Evolutionary conservation across 2,113 vertebrate genomes (phyloP), one percentile per base, ranked within the genome.

Genomic region (Tiliqua scincoides): DNA sequence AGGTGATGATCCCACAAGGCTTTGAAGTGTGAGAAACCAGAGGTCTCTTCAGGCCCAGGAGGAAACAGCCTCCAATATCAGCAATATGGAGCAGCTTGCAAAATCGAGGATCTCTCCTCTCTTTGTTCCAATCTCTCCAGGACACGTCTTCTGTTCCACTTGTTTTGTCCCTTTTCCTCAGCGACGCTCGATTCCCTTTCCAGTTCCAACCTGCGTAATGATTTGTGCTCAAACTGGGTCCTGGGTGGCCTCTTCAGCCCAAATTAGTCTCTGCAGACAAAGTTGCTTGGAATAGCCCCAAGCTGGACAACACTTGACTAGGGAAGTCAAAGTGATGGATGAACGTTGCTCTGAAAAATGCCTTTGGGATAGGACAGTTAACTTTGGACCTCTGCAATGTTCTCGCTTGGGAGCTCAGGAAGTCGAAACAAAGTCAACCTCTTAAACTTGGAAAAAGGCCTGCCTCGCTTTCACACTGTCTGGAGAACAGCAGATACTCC

Each of bases 371-470:
- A 89, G 65, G 86, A 79, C 76, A 62, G 14, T 89, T 86, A 54
- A 4, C 70, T 86, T 35, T 48, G 84, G 62, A 89, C 74, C 73
- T 85, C 83, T 78, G 37, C 48, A 70, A 57, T 85, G 62, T 30
- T 91, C 40, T 30, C 77, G n/a, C 57, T 70, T 1, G 0, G 12
- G 18, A 89, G 27, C 2, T 76, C 7, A 87, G 54, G 18, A 65
- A 92, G 91, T 85, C 87, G 90, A 3, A 15, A 20, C 82, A 90
- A 92, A 90, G 92, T 92, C 89, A 87, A 61, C 54, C 12, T 70
- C 54, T 76, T 80, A 61, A 79, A 57, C 72, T 77, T 75, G 87
- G 75, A 54, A 86, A 89, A 82, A 37, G 35, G 87, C 73, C 57
- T 14, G 27, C 3, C 27, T 67, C 70, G 74, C 71, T 85, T 63